Evolutionary conservation across 2,113 vertebrate species (phyloP), one percentile per base, ranked within the genome.

Genomic region (Etheostoma cragini): DNA sequence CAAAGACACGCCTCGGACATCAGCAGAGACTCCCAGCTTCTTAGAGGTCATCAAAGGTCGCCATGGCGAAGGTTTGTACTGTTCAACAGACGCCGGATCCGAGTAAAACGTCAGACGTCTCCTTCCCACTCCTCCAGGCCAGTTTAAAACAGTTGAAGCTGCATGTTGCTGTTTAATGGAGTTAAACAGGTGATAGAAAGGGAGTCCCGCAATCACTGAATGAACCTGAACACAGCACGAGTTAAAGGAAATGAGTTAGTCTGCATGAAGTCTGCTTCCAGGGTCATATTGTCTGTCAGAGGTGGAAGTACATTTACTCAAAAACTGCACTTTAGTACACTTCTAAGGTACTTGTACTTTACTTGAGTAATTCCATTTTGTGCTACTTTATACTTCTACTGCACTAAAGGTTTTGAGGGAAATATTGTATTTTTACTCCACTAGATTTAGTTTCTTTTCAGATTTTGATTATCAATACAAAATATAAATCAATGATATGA

Each of bases 21-120:
- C 92, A 91, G 89, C 97, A 97, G 5, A 97, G 98, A 73, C 94
- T 92, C 19, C 97, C 97, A 0, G 95, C 96, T 80, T 96, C 93
- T 80, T 94, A 77, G 80, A 96, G 93, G 86, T 97, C 96, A 66
- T 98, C 97, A 30, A 97, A 97, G 14, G 95, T 94, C 13, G 95
- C 90, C 97, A 98, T 97, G 38, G 4, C 38, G 2, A 42, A 19
- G 15, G 53, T 24, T 26, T 35, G 14, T 5, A 10, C 50, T 54
- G 33, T 21, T 45, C 45, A 16, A 62, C 53, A 46, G 11, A 60
- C 3, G 0, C 11, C 5, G 15, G 72, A 46, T 19, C 0, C 21
- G 21, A n/a, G 38, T 15, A 4, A 5, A 47, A 13, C 8, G 6
- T 5, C 14, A 15, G 52, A 6, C 15, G 11, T 19, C 50, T 49